Base-by-base conservation (phyloP, 2,797 vertebrate species). In the Diplodus sargus region DNA sequence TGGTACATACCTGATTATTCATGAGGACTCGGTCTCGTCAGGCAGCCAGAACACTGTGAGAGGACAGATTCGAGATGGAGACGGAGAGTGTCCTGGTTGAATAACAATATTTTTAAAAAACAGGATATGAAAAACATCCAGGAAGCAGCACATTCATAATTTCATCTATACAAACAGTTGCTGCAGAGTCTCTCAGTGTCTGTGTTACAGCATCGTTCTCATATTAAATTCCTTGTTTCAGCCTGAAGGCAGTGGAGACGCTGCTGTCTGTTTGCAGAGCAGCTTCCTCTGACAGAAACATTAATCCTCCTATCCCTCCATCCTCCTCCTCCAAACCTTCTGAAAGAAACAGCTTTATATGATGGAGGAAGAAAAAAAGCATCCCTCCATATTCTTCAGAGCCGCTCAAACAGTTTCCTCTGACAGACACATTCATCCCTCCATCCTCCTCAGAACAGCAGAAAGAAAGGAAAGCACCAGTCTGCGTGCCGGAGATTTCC, bases 181-280 rank as follows among this genome's bases (percentile, higher is more conserved):
- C 52, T 74, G 61, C 76, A 68, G 68, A 1, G 25, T 73, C 47
- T 56, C 67, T 58, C 47, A 13, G 56, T 56, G 85, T 82, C 79
- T 90, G 68, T 54, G 82, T 83, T 89, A 56, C 81, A 74, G 85
- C 79, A 4, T 57, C 57, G 20, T 78, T 85, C 85, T 90, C 84
- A 61, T 85, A 83, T 90, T 90, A 69, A 87, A 83, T 87, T 71
- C 78, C 84, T 51, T 78, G 90, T 87, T 85, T 62, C 65, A 76
- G 87, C 90, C 90, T 23, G 78, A 75, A 90, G 90, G 89, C 90
- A 74, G 75, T 22, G 54, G 76, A 87, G 87, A 87, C 39, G 83
- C 89, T 82, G 88, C 89, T 86, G 90, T 91, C 89, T 85, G 86
- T 92, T 91, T 91, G 90, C 77, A 81, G 86, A 90, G 83, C 82